phyloP scores from a whole-genome alignment of 2,888 invertebrate species.

The Onchidella celtica region DNA sequence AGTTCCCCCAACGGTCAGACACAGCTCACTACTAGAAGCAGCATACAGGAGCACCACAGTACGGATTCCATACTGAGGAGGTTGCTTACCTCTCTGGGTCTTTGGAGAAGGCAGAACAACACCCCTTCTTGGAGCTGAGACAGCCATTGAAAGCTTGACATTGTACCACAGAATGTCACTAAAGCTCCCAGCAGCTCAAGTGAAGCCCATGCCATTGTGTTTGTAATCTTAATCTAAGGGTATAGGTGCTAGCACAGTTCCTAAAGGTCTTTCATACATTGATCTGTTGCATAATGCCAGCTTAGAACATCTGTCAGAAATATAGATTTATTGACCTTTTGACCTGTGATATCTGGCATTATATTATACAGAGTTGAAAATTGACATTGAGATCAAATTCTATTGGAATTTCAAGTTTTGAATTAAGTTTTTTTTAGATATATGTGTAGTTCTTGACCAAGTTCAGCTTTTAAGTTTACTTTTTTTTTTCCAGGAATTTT shows the following conservation, averaged over 20 bases:
- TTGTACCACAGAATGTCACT: constrained; percentile 30
- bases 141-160: constrained; percentile 32
- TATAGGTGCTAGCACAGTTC: neutral
- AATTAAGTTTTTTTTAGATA: no score
- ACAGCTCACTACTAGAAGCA: constrained; percentile 41
- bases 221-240: no score
- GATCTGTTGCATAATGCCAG: no score
- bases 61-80: constrained; percentile 11
- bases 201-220: neutral
- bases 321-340: no score
- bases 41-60: constrained; percentile 36
- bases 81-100: constrained; percentile 28
- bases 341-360: no score
- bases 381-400: no score
- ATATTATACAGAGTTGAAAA: no score
- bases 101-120: constrained; percentile 25
- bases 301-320: no score
- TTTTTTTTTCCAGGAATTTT: no score
- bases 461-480: no score
- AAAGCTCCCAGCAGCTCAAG: constrained; percentile 13
- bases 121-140: neutral
- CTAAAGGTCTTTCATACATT: neutral
- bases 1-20: constrained; percentile 39
- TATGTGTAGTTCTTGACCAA: no score
- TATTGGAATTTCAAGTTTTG: no score